Percentiles rank a stretch among this genome's conserved stretches.
Conservation (phyloP, 2,888 invertebrate genomes). For the Acronicta aceris region DNA sequence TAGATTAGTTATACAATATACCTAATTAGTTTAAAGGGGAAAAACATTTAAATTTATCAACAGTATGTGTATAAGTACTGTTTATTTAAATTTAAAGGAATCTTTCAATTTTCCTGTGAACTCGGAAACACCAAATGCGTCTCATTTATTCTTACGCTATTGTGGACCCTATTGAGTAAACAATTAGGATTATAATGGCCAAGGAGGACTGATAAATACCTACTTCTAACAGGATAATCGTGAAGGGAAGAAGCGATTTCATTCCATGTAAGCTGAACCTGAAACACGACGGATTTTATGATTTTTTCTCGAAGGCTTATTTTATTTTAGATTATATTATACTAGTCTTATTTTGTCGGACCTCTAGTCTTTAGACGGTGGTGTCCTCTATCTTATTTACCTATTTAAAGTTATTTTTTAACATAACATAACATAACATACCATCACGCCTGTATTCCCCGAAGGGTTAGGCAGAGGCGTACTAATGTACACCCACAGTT, state of each 20-base stretch:
- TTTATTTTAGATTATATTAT: no score
- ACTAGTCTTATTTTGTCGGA: neutral
- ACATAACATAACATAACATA: no score
- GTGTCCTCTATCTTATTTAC: no score
- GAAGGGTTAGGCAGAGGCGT: no score
- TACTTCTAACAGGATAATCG: conserved; percentile 42
- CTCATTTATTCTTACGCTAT: neutral
- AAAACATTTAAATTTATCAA: conserved; percentile 31
- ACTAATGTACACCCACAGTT: no score
- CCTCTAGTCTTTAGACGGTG: no score
- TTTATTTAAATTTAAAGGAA: conserved; percentile 30
- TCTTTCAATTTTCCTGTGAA: conserved; percentile 42
- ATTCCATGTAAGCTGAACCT: conserved; percentile 22
- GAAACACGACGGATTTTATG: conserved; percentile 14
- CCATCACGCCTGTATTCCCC: no score
- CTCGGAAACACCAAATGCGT: conserved; percentile 33
- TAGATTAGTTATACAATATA: conserved; percentile 14
- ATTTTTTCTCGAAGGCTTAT: conserved; percentile 12
- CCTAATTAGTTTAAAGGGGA: conserved; percentile 20
- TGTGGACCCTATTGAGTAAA: conserved; percentile 3
- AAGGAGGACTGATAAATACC: neutral
- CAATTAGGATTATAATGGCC: conserved; percentile 8
- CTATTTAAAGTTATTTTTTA: no score
- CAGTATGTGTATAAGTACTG: conserved; percentile 22
- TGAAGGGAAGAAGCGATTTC: conserved; percentile 21